Percentiles rank a stretch among this genome's conserved stretches.
Evolutionary conservation across 2,797 vertebrate species (phyloP).

Genomic region (Mormyrus hasselquistii): DNA sequence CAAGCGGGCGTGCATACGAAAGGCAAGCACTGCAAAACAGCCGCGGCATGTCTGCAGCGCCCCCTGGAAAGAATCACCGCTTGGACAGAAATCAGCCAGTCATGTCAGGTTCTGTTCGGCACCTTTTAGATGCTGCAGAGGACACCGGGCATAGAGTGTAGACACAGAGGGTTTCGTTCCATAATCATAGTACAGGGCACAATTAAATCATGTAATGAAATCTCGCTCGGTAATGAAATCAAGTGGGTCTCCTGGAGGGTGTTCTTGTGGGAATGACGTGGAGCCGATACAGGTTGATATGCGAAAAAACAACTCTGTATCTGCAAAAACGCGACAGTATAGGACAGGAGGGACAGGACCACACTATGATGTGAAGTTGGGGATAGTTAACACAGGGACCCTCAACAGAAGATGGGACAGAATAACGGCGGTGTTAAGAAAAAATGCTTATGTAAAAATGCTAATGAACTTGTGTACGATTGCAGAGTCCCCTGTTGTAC

Average conservation of each 20-base stretch:
- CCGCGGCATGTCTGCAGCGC: neutral
- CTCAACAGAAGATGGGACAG: neutral
- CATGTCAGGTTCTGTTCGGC: neutral
- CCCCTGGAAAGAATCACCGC: neutral
- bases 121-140: neutral
- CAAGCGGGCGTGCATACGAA: no score
- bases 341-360: neutral
- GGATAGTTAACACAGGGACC: neutral
- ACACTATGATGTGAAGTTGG: neutral
- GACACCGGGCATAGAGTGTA: neutral
- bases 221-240: neutral
- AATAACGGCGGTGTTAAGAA: neutral
- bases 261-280: neutral
- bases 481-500: neutral
- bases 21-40: neutral
- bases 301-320: neutral
- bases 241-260: neutral
- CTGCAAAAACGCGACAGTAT: neutral
- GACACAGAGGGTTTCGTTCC: neutral
- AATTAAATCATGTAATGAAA: constrained; percentile 9
- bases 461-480: neutral
- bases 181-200: neutral
- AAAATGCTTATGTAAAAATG: neutral
- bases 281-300: neutral
- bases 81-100: neutral